Evolutionary conservation across 23 tunicate species (phyloP), one percentile per base, ranked within the genome.

Genomic region (Halocynthia aurantium): DNA sequence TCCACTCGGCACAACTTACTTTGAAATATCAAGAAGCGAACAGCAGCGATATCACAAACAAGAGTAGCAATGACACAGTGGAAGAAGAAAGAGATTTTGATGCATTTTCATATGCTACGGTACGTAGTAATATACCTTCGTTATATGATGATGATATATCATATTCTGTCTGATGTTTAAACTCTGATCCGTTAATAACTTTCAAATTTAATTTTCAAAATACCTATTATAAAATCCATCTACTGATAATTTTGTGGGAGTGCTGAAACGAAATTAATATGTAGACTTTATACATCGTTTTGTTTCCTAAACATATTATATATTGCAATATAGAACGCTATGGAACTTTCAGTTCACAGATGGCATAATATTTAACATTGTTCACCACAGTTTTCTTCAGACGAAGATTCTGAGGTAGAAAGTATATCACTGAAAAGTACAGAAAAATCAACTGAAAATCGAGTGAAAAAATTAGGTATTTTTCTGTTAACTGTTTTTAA

Each of bases 1-100:
- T 89, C 76, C 80, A 89, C 22, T 31, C 72, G 40, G 18, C 81
- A 22, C 82, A 84, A 17, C 52, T 89, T 13, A 81, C 83, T 65
- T 55, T 89, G 61, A 80, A 78, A 11, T 62, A 78, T 55, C 54
- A 52, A 18, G 67, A 52, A 7, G 73, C 55, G 6, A 50, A 55
- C 7, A 62, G 17, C 13, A 70, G 68, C 7, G 75, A 55, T 0
- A 72, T 19, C 49, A 55, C 55, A 31, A 50, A 83, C 49, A 64
- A 65, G 44, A 13, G 68, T 52, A 8, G 13, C 15, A 8, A 64
- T 61, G 63, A 54, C 19, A 74, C 78, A 10, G 20, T 74, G 2
- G 18, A 15, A 18, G 78, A 74, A 54, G 49, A 65, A 0, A 64
- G 56, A 15, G 78, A 74, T 19, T 54, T 20, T 10, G 78, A 74